Percentiles rank a stretch among this genome's conserved stretches.
Evolutionary conservation across 2,888 invertebrate species (phyloP).

Genomic region (Trichopoda pennipes): DNA sequence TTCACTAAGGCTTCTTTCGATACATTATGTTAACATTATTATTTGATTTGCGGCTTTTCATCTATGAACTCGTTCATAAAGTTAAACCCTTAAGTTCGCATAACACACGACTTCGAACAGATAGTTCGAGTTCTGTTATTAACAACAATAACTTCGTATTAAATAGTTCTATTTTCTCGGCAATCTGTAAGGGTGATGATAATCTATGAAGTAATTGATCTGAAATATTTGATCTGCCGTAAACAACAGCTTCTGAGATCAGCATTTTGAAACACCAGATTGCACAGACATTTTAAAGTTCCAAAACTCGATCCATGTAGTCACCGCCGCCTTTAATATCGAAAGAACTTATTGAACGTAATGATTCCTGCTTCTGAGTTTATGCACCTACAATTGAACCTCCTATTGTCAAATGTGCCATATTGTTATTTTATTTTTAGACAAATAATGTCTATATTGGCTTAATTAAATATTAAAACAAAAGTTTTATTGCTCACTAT

Average conservation of each 20-base stretch:
- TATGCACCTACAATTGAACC: slow-evolving; percentile 72
- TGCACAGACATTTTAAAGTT: slow-evolving; percentile 94
- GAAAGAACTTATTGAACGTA: slow-evolving; percentile 57
- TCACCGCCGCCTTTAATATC: slow-evolving; percentile 49
- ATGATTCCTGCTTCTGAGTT: slow-evolving; percentile 58
- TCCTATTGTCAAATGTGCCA: slow-evolving; percentile 84
- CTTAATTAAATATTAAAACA: too few relatives aligned
- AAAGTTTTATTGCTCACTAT: too few relatives aligned
- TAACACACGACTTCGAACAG: slow-evolving; percentile 85
- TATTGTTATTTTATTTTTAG: too few relatives aligned
- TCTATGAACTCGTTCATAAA: slow-evolving; percentile 86
- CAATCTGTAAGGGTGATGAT: slow-evolving; percentile 80
- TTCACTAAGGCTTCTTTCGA: too few relatives aligned
- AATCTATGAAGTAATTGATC: slow-evolving; percentile 88
- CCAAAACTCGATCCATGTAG: slow-evolving; percentile 84
- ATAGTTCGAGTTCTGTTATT: slow-evolving; percentile 90
- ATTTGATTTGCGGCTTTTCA: slow-evolving; percentile 82
- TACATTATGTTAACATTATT: too few relatives aligned
- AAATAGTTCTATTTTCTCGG: slow-evolving; percentile 82
- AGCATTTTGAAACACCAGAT: slow-evolving; percentile 90
- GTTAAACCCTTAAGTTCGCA: slow-evolving; percentile 86
- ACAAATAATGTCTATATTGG: too few relatives aligned
- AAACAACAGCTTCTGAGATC: slow-evolving; percentile 84
- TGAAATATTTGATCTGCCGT: slow-evolving; percentile 84
- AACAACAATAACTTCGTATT: slow-evolving; percentile 94